Conservation (phyloP, 2,113 vertebrate species). For the Callorhinus ursinus region DNA sequence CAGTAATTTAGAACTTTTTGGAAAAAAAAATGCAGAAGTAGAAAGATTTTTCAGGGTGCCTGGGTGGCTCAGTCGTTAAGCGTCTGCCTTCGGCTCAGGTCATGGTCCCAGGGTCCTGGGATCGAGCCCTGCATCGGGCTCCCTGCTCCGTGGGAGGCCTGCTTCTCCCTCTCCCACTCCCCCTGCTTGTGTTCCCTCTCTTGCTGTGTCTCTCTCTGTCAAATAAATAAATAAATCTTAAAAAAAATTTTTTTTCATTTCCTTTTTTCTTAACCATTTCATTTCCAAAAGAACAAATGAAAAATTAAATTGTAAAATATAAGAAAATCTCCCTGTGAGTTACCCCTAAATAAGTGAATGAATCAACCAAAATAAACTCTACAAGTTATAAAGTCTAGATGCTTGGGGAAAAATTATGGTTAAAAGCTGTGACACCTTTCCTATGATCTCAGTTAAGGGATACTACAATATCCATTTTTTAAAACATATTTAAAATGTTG, state of each 20-base stretch:
- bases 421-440: neutral
- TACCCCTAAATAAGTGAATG: neutral
- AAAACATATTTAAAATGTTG: neutral
- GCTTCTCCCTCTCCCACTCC: too few relatives aligned
- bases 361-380: neutral
- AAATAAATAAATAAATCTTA: too few relatives aligned
- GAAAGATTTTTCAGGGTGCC: neutral
- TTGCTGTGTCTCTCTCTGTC: too few relatives aligned
- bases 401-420: neutral
- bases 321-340: neutral
- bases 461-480: neutral
- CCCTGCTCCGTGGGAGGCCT: too few relatives aligned
- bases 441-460: neutral
- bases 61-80: too few relatives aligned
- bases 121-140: too few relatives aligned
- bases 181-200: too few relatives aligned
- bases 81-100: too few relatives aligned
- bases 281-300: conserved; percentile 5
- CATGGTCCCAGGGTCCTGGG: too few relatives aligned
- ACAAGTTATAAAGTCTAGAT: neutral
- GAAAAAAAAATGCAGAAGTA: neutral
- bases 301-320: conserved; percentile 28
- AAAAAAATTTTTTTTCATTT: neutral
- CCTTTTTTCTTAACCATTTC: neutral
- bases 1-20: neutral